These are phyloP conservation scores for Gymnocypris eckloni DNA, from an alignment of 2,797 vertebrate genomes.

Conservation along the genomic window DNA sequence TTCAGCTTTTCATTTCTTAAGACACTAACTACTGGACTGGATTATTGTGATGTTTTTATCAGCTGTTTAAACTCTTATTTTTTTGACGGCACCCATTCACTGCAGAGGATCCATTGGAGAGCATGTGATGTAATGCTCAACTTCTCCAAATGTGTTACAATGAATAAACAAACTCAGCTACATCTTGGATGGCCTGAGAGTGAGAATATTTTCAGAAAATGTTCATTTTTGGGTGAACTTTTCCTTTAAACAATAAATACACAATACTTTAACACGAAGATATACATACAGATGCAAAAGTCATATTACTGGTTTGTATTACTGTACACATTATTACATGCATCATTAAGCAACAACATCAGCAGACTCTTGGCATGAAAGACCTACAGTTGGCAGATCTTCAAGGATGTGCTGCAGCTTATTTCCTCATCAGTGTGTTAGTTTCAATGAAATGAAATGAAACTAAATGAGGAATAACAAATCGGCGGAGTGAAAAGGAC, in stretches of 20 bases:
- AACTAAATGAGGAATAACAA: conserved; percentile 24
- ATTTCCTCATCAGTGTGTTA: neutral
- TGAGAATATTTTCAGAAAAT: neutral
- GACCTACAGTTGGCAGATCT: neutral
- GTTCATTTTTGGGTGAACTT: neutral
- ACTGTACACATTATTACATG: conserved; percentile 13
- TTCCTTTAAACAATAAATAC: conserved; percentile 3
- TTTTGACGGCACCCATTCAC: neutral
- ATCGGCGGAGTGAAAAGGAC: neutral
- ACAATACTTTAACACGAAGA: neutral
- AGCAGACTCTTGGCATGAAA: conserved; percentile 15
- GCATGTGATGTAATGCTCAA: neutral
- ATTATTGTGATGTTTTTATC: neutral
- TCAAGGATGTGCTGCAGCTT: neutral
- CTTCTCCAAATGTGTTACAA: neutral
- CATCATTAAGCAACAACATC: conserved; percentile 15
- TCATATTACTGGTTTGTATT: neutral
- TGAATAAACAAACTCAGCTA: neutral
- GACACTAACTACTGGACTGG: neutral
- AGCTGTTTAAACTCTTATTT: neutral
- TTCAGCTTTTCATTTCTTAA: neutral
- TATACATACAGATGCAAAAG: neutral
- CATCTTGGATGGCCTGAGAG: neutral
- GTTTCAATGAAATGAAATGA: conserved; percentile 8
- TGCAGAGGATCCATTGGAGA: neutral